phyloP scores from a whole-genome alignment of 2,797 vertebrate species.

The Diglossa cyanea region DNA sequence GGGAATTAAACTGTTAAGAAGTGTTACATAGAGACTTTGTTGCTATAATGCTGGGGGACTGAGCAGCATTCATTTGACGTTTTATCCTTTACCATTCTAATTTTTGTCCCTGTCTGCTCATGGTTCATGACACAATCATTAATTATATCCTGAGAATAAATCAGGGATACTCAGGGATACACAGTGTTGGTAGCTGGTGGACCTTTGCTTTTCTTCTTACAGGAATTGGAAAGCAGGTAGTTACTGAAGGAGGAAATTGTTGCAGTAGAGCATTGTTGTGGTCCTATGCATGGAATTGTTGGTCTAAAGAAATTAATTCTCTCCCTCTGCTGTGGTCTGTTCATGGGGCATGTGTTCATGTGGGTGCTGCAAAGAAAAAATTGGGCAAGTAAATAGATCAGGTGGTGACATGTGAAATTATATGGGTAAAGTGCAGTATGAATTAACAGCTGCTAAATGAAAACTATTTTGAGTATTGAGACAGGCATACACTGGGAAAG shows the following conservation, averaged over 20 bases:
- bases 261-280: background rate
- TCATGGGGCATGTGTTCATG: background rate
- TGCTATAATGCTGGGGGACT: background rate
- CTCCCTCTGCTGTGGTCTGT: background rate
- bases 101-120: background rate
- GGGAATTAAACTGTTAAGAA: conserved; percentile 24
- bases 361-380: background rate
- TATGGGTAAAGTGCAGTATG: background rate
- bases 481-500: background rate
- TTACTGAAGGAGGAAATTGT: background rate
- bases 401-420: background rate
- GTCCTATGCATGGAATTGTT: background rate
- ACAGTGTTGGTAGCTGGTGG: background rate
- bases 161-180: background rate
- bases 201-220: background rate
- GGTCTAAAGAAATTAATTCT: background rate
- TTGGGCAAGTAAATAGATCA: background rate
- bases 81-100: background rate
- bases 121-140: background rate
- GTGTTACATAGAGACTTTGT: background rate
- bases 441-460: background rate
- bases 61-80: background rate
- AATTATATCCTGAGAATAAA: background rate
- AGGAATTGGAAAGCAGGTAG: background rate
- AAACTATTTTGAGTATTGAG: background rate